A percentile compares a stretch with the other conserved stretches of the same genome.
phyloP scores from a whole-genome alignment of 2,113 vertebrate genomes.

The Periophthalmodon schlosseri region DNA sequence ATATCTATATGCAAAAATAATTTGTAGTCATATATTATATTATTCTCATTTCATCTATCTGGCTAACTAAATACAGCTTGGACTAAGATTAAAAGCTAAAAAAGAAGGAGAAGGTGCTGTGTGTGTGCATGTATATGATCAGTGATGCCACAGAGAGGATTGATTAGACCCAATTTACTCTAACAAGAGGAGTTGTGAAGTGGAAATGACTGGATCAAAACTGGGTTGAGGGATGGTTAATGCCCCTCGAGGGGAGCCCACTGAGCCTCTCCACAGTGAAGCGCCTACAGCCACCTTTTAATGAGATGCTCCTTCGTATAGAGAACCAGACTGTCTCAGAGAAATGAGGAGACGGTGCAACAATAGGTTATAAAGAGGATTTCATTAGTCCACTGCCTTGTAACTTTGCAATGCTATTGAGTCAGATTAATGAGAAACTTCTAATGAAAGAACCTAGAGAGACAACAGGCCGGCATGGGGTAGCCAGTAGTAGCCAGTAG shows the following conservation, averaged over 20 bases:
- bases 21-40: not conserved
- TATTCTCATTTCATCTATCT: not conserved
- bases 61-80: not conserved
- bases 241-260: not conserved
- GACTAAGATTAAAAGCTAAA: not conserved
- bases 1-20: too few relatives aligned
- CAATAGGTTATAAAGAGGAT: not conserved
- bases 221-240: not conserved
- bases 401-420: not conserved
- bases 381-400: not conserved
- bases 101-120: not conserved
- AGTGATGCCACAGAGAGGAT: not conserved
- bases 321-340: not conserved
- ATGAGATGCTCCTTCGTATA: constrained; percentile 3
- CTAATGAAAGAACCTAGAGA: not conserved
- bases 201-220: constrained; percentile 1
- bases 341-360: not conserved
- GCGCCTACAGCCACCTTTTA: constrained; percentile 3
- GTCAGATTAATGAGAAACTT: not conserved
- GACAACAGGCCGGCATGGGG: not conserved
- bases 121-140: constrained; percentile 1
- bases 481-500: too few relatives aligned
- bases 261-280: not conserved
- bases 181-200: constrained; percentile 14
- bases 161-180: constrained; percentile 1